Evolutionary conservation across 1,140 invertebrate species (phyloP).

Genomic region (Limonius californicus): DNA sequence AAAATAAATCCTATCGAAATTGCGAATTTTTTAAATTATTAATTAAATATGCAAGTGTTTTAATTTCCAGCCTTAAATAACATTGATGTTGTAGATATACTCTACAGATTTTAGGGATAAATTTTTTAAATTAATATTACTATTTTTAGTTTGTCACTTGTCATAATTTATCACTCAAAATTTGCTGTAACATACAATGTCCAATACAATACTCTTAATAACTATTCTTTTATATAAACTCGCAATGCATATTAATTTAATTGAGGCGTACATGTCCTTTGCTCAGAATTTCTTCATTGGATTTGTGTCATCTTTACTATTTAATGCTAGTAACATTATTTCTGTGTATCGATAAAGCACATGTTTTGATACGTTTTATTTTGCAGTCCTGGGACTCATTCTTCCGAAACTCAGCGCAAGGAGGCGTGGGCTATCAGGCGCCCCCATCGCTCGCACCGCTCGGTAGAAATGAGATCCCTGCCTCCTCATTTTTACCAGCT

Average conservation of each 20-base stretch:
- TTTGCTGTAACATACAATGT: not conserved
- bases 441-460: constrained; percentile 77
- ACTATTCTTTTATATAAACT: constrained; percentile 10
- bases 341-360: too few species aligned
- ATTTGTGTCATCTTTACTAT: constrained; percentile 3
- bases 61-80: too few species aligned
- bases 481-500: constrained; percentile 62
- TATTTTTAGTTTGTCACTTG: too few species aligned
- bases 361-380: too few species aligned
- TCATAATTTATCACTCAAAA: too few species aligned
- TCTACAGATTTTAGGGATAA: too few species aligned
- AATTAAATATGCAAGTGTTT: too few species aligned
- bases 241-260: not conserved
- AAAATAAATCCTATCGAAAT: too few species aligned
- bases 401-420: constrained; percentile 82
- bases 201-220: not conserved
- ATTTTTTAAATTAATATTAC: too few species aligned
- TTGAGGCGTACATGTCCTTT: constrained; percentile 6
- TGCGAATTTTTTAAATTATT: too few species aligned
- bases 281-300: constrained; percentile 11
- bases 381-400: constrained; percentile 96
- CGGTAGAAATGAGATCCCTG: constrained; percentile 68
- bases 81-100: too few species aligned
- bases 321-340: constrained; percentile 16
- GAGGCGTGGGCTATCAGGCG: constrained; percentile 80